phyloP scores from a whole-genome alignment of 2,113 vertebrate species.

The Leptodactylus fuscus region DNA sequence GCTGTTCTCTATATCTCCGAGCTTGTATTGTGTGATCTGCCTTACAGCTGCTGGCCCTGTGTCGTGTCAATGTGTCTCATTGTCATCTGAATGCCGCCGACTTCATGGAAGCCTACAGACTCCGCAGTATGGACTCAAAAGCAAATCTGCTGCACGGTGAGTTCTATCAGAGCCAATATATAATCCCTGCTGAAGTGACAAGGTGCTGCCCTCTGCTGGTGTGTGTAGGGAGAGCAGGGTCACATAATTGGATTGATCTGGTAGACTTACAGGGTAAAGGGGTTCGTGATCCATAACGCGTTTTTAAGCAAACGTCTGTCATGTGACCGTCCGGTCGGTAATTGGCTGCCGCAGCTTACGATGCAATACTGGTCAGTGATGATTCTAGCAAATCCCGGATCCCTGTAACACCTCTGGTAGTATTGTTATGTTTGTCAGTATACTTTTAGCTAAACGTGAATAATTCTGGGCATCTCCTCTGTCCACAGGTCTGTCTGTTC shows the following conservation, averaged over 20 bases:
- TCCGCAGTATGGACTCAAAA: slow-evolving; percentile 80
- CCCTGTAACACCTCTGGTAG: too few species aligned
- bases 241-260: too few species aligned
- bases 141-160: slow-evolving; percentile 92
- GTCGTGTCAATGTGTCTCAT: slow-evolving; percentile 73
- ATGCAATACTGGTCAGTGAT: neutral
- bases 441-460: neutral
- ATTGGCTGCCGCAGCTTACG: neutral
- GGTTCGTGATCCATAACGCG: too few species aligned
- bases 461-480: slow-evolving; percentile 19
- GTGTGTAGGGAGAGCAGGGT: neutral
- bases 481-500: slow-evolving; percentile 86
- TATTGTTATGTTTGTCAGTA: too few species aligned
- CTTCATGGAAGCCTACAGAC: slow-evolving; percentile 82
- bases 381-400: neutral
- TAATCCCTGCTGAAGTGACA: neutral
- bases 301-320: too few species aligned
- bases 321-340: too few species aligned
- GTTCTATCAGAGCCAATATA: slow-evolving; percentile 22
- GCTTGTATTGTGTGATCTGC: too few species aligned
- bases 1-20: too few species aligned
- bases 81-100: slow-evolving; percentile 76
- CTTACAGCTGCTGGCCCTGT: slow-evolving; percentile 81
- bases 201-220: neutral
- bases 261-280: too few species aligned